Evolutionary conservation across 2,113 vertebrate genomes (phyloP).

Genomic region (Pitta sordida): DNA sequence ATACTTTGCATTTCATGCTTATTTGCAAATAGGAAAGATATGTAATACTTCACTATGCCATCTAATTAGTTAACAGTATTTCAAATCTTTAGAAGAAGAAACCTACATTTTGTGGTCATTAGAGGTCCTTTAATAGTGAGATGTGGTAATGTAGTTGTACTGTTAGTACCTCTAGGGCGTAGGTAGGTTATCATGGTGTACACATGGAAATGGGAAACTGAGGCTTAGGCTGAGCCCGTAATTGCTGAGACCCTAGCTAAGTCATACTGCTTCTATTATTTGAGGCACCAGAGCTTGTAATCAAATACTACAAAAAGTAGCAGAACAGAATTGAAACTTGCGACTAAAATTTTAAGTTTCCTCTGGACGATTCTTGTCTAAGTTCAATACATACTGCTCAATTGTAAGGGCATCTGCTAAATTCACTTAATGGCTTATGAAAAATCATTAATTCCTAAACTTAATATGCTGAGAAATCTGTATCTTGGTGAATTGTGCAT

Average conservation of each 20-base stretch:
- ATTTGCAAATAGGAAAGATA: background rate
- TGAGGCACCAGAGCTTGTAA: background rate
- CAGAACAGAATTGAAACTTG: background rate
- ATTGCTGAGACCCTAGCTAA: background rate
- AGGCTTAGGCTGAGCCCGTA: background rate
- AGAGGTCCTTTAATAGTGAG: background rate
- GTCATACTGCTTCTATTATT: background rate
- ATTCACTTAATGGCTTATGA: background rate
- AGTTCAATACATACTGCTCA: background rate
- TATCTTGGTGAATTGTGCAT: background rate
- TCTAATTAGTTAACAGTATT: background rate
- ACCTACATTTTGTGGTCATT: background rate
- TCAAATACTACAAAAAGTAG: background rate
- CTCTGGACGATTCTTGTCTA: background rate
- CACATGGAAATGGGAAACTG: background rate
- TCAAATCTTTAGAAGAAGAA: background rate
- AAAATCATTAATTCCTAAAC: background rate
- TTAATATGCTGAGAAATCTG: background rate
- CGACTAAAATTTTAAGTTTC: background rate
- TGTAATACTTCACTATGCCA: background rate
- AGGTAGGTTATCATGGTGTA: background rate
- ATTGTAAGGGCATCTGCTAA: background rate
- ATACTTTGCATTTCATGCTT: background rate
- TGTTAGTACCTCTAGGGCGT: fast-evolving
- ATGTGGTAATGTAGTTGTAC: background rate